Evolutionary conservation across 2,113 vertebrate genomes (phyloP).

Genomic region (Capreolus pygargus): DNA sequence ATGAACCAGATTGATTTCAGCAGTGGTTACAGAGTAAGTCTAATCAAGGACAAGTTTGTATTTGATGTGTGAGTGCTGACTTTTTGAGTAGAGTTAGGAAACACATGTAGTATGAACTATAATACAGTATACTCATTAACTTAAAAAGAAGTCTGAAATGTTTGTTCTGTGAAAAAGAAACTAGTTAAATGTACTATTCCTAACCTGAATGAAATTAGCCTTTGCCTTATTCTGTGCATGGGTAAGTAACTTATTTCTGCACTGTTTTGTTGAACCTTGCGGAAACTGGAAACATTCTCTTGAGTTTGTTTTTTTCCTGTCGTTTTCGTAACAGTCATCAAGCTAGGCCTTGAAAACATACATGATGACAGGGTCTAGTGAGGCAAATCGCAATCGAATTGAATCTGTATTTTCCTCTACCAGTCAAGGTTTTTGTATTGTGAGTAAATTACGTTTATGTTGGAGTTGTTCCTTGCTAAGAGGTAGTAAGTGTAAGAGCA

Average conservation of each 20-base stretch:
- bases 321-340: conserved; percentile 76
- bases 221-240: conserved; percentile 94
- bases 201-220: conserved; percentile 88
- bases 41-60: conserved; percentile 76
- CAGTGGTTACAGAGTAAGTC: conserved; percentile 71
- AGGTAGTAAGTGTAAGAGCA: conserved; percentile 75
- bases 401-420: conserved; percentile 80
- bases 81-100: conserved; percentile 87
- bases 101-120: conserved; percentile 80
- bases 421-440: conserved; percentile 80
- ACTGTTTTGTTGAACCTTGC: conserved; percentile 82
- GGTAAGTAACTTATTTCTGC: conserved; percentile 88
- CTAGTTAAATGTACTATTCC: conserved; percentile 83
- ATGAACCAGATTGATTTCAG: conserved; percentile 72
- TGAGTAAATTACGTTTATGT: conserved; percentile 79
- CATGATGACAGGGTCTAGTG: conserved; percentile 67
- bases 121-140: conserved; percentile 80
- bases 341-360: conserved; percentile 74
- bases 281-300: conserved; percentile 77
- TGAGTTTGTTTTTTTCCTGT: conserved; percentile 77
- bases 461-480: conserved; percentile 78
- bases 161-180: conserved; percentile 86
- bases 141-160: conserved; percentile 83
- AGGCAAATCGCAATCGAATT: conserved; percentile 73
- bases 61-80: conserved; percentile 80